Conservation (phyloP, 1,140 invertebrate species). For the Eupristina koningsbergeri region DNA sequence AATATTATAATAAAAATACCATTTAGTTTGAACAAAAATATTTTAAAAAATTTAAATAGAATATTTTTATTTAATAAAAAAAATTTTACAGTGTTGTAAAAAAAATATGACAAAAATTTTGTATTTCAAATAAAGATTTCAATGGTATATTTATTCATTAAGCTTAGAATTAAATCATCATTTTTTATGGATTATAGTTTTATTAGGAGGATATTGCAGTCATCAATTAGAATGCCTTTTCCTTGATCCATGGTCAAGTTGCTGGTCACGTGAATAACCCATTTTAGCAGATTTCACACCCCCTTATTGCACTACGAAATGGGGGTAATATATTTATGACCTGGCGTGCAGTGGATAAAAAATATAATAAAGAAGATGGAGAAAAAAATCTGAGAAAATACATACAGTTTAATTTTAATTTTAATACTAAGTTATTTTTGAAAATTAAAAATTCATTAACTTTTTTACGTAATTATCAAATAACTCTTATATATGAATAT, state of each 20-base stretch:
- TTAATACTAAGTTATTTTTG: not conserved
- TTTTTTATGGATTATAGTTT: slow-evolving; percentile 18
- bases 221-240: slow-evolving; percentile 48
- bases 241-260: slow-evolving; percentile 46
- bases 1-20: too few relatives aligned
- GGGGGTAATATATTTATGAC: slow-evolving; percentile 44
- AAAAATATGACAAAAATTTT: not conserved
- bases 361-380: slow-evolving; percentile 17
- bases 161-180: not conserved
- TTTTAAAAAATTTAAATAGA: too few relatives aligned
- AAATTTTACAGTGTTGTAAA: not conserved
- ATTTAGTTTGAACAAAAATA: too few relatives aligned
- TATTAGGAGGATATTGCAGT: slow-evolving; percentile 37
- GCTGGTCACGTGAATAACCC: slow-evolving; percentile 50
- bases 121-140: not conserved
- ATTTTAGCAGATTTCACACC: slow-evolving; percentile 42
- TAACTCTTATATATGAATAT: too few relatives aligned
- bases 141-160: slow-evolving; percentile 12
- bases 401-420: not conserved
- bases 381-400: not conserved
- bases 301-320: not conserved
- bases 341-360: slow-evolving; percentile 27
- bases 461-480: slow-evolving; percentile 4
- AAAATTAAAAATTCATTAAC: slow-evolving; percentile 8
- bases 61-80: too few relatives aligned